A percentile compares a stretch with the other conserved stretches of the same genome.
Evolutionary conservation across 2,888 invertebrate genomes (phyloP).

Genomic region (Harmothoe impar): DNA sequence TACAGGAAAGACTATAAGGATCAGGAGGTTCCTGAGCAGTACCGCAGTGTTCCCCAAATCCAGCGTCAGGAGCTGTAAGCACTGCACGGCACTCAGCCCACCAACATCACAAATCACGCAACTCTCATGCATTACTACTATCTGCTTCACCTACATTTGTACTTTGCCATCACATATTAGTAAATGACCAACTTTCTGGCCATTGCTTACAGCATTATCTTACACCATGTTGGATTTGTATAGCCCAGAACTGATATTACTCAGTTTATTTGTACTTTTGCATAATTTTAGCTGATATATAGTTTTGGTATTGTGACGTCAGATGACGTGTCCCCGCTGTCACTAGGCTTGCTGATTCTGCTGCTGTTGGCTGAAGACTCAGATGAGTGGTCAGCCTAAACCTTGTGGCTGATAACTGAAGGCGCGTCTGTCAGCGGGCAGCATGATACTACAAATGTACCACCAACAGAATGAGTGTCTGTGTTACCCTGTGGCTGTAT

Average conservation of each 20-base stretch:
- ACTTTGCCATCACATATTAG: no score
- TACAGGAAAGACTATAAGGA: conserved; percentile 72
- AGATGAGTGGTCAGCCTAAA: conserved; percentile 28
- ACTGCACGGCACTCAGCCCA: not conserved
- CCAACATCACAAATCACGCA: no score
- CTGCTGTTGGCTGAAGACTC: not conserved
- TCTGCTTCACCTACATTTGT: no score
- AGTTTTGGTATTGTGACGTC: not conserved
- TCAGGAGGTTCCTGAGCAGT: conserved; percentile 72
- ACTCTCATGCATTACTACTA: no score
- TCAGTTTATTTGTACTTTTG: no score
- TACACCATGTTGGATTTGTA: no score
- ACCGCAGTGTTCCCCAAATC: conserved; percentile 69
- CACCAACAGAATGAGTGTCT: not conserved
- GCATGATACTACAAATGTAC: conserved; percentile 24
- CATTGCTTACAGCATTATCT: no score
- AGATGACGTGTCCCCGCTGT: not conserved
- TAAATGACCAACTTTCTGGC: no score
- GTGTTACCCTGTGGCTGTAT: not conserved
- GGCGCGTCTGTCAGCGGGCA: not conserved
- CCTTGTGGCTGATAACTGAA: not conserved
- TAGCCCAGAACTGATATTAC: no score
- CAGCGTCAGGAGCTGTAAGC: conserved; percentile 26
- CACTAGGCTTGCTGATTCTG: conserved; percentile 24
- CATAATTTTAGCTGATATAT: no score